Percentiles rank a stretch among this genome's conserved stretches.
These are phyloP conservation scores for Pterocles burchelli DNA, from an alignment of 2,113 vertebrate species.

Conservation along the genomic window DNA sequence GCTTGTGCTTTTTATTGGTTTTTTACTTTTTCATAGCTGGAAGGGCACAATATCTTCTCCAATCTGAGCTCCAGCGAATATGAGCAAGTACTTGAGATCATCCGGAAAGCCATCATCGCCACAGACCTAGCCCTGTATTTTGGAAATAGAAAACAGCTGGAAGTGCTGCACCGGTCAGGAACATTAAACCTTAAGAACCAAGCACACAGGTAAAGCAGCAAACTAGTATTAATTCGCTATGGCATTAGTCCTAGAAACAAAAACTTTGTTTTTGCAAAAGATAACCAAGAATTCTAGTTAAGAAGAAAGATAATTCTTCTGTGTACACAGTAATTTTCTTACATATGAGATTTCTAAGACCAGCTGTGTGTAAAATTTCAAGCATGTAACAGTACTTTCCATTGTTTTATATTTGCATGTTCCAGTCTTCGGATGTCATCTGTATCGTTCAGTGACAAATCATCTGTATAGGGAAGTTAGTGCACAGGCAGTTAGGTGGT, in stretches of 20 bases:
- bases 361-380: not conserved
- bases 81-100: slow-evolving; percentile 98
- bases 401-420: not conserved
- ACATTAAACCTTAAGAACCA: slow-evolving; percentile 92
- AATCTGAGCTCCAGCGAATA: slow-evolving; percentile 96
- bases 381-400: not conserved
- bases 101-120: slow-evolving; percentile 98
- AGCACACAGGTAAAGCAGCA: slow-evolving; percentile 84
- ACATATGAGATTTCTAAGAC: not conserved
- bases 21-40: slow-evolving; percentile 94
- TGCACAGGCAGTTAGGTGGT: not conserved
- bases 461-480: not conserved
- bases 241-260: not conserved
- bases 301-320: not conserved
- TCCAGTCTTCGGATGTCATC: not conserved
- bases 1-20: slow-evolving; percentile 83
- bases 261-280: not conserved
- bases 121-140: slow-evolving; percentile 98
- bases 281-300: not conserved
- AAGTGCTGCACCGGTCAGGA: slow-evolving; percentile 83
- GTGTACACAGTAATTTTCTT: not conserved
- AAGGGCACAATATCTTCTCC: slow-evolving; percentile 99
- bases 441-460: not conserved
- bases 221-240: not conserved
- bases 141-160: slow-evolving; percentile 93